These are phyloP conservation scores for Lathamus discolor DNA, from an alignment of 2,113 vertebrate genomes.

Conservation along the genomic window DNA sequence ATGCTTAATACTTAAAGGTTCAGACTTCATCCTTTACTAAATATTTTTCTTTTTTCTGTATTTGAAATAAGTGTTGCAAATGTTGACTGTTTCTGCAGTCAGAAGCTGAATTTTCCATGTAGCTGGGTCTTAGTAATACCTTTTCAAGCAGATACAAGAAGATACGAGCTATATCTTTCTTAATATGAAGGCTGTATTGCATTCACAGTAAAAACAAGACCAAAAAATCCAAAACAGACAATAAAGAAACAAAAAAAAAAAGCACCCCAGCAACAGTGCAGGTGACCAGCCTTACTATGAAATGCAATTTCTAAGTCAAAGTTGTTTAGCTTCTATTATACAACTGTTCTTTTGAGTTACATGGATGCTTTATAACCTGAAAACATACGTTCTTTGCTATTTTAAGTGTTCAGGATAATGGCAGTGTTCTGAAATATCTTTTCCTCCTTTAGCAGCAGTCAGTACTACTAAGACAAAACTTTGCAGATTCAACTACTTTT, in stretches of 20 bases:
- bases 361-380: neutral
- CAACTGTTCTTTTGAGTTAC: neutral
- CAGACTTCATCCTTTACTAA: neutral
- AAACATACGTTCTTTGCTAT: neutral
- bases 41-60: neutral
- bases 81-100: neutral
- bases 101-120: neutral
- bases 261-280: neutral
- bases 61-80: neutral
- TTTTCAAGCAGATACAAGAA: neutral
- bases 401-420: neutral
- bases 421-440: neutral
- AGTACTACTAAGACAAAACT: neutral
- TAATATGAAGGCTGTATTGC: neutral
- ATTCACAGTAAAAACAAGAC: neutral
- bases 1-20: neutral
- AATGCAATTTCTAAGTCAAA: neutral
- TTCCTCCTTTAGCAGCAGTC: neutral
- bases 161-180: neutral
- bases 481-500: neutral
- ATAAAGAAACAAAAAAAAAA: neutral
- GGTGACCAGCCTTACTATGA: neutral
- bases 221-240: neutral
- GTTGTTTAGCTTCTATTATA: neutral
- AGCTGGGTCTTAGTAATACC: neutral